phyloP scores from a whole-genome alignment of 2,888 invertebrate species.

The Acleris sparsana region DNA sequence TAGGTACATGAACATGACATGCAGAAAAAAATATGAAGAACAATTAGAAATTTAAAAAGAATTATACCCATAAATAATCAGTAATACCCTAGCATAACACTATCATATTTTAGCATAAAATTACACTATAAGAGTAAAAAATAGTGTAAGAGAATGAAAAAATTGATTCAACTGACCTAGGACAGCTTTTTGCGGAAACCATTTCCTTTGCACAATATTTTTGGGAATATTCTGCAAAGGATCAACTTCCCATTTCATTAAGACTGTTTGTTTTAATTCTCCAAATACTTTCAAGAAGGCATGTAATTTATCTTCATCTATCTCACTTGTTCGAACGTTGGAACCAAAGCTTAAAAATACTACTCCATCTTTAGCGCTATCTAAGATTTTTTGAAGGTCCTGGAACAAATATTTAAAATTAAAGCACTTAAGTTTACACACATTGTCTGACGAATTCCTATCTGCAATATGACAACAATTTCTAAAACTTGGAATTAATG shows the following conservation, averaged over 20 bases:
- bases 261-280: constrained; percentile 69
- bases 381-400: constrained; percentile 52
- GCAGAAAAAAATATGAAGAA: not conserved
- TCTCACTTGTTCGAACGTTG: constrained; percentile 47
- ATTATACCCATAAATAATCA: no score
- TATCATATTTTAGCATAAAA: no score
- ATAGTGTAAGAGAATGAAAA: no score
- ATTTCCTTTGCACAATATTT: constrained; percentile 73
- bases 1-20: no score
- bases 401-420: constrained; percentile 36
- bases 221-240: constrained; percentile 59
- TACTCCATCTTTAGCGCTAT: constrained; percentile 51
- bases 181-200: constrained; percentile 82
- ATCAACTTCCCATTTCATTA: constrained; percentile 79
- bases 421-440: not conserved
- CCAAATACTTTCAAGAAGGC: constrained; percentile 64
- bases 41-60: no score
- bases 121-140: no score
- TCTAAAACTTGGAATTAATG: no score
- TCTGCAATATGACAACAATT: no score
- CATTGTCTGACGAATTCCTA: no score
- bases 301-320: constrained; percentile 48
- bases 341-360: constrained; percentile 60
- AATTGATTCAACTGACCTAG: constrained; percentile 46
- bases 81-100: no score